phyloP scores from a whole-genome alignment of 2,888 invertebrate species.

The Orthosia gracilis region DNA sequence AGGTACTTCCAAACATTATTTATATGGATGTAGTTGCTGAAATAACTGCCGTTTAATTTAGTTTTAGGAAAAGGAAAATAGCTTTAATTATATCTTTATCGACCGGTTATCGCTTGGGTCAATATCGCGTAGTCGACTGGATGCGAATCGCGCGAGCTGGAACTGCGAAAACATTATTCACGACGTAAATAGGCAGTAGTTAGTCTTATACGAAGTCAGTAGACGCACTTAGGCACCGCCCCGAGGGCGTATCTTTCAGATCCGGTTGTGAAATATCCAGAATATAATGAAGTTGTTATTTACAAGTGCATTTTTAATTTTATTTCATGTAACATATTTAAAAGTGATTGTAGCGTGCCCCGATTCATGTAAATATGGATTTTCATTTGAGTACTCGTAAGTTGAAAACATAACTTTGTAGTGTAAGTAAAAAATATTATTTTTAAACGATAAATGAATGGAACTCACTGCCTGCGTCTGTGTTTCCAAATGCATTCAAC shows the following conservation, averaged over 20 bases:
- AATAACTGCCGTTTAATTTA: constrained; percentile 11
- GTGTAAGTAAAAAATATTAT: neutral
- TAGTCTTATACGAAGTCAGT: constrained; percentile 47
- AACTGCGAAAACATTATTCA: constrained; percentile 47
- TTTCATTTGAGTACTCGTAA: constrained; percentile 57
- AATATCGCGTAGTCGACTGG: constrained; percentile 72
- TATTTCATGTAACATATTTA: constrained; percentile 32
- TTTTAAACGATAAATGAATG: neutral
- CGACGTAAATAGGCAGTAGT: constrained; percentile 42
- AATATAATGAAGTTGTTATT: constrained; percentile 60
- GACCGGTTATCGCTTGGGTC: constrained; percentile 58
- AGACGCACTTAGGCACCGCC: constrained; percentile 34
- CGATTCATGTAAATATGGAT: constrained; percentile 50
- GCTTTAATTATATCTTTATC: constrained; percentile 16
- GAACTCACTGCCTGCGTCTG: too few relatives aligned
- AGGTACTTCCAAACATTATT: neutral
- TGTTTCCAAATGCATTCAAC: too few relatives aligned
- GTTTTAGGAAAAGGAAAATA: constrained; percentile 32
- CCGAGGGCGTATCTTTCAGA: constrained; percentile 36
- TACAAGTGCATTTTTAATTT: constrained; percentile 37
- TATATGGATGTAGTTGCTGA: neutral
- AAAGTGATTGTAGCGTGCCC: constrained; percentile 36
- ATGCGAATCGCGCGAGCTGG: constrained; percentile 58
- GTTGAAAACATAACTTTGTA: constrained; percentile 41
- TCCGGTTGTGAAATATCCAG: constrained; percentile 18